Base-by-base conservation (phyloP, 2,797 vertebrate genomes). In the Argya squamiceps region DNA sequence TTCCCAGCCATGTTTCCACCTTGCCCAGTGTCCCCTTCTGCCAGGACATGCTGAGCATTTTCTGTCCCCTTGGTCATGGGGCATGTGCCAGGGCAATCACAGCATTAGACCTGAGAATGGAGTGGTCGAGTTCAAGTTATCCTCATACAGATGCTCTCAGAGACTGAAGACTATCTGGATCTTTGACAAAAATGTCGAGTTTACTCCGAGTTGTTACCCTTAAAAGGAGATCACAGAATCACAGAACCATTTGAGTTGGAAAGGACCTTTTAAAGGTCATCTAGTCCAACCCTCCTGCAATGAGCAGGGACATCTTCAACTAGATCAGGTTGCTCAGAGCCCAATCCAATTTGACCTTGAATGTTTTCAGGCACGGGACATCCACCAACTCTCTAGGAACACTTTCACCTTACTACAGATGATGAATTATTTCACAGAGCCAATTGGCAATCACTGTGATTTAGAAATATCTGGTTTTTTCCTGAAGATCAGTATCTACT, bases 71-170 rank as follows among this genome's bases (percentile, higher is more conserved):
- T 3, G 9, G 43, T 12, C 24, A 26, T 0, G 0, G 16, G 30
- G 6, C 13, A 41, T 0, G 0, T 46, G 11, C 17, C 3, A 1
- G 21, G 22, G 41, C 46, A 4, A 21, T 76, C 0, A 1, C 23
- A 70, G 17, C 15, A 15, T 6, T 3, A 1, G 4, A 34, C 4
- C 3, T 70, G n/a, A 19, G 30, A 76, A 19, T 7, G 6, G 26
- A 56, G 27, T 63, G 41, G 4, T 21, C 0, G 0, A 23, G 24
- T 29, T 64, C n/a, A 22, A 55, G 75, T 50, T 60, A 27, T 50
- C 10, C 26, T 82, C 17, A n/a, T n/a, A 6, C 30, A 84, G n/a
- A 11, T 16, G 36, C 3, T 58, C 36, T 84, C 36, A 39, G 47
- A 49, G 37, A 23, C 21, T 73, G 88, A 90, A 95, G 68, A 88